Evolutionary conservation across 2,113 vertebrate genomes (phyloP), one percentile per base, ranked within the genome.

Genomic region (Mesoclemmys tuberculata): DNA sequence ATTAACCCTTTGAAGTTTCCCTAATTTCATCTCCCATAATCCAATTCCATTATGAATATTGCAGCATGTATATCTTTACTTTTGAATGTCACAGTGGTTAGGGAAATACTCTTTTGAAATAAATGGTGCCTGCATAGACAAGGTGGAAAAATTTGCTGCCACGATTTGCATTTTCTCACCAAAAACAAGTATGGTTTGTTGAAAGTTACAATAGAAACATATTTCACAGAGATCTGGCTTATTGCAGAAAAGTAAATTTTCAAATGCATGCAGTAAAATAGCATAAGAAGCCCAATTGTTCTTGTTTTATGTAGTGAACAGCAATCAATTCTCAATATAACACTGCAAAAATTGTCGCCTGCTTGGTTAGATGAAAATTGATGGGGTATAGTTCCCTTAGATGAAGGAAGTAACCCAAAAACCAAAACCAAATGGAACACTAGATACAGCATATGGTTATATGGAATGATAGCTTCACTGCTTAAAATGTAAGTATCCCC

Each of bases 271-370:
- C 84, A 82, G 55, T 89, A 93, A 31, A 14, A 38, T 3, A 0
- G 0, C 85, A 35, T 21, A 51, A n/a, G 35, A 51, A 80, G 29
- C 49, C 79, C 48, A 21, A n/a, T 52, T 80, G 22, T 10, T 52
- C 6, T 11, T 80, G 8, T 80, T 35, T 46, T 79, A 7, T 9
- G 44, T 14, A 12, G 81, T 58, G 85, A 35, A 48, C 8, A 55
- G 16, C 71, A 80, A 27, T 90, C 10, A 9, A 9, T 29, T 84
- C 93, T 51, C 44, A 46, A 3, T 2, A 56, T 74, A 54, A 85
- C 68, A 97, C 64, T 92, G 41, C 27, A 93, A 94, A 84, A 8
- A 82, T 41, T 93, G 90, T 64, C 52, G 10, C 46, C 87, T 92
- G 56, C 48, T 89, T 91, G 12, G 38, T 85, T 92, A 95, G 52